Evolutionary conservation across 30 jellyfish, hydroid and myxozoan species (phyloP), one percentile per base, ranked within the genome.

Genomic region (Aurelia sp.): DNA sequence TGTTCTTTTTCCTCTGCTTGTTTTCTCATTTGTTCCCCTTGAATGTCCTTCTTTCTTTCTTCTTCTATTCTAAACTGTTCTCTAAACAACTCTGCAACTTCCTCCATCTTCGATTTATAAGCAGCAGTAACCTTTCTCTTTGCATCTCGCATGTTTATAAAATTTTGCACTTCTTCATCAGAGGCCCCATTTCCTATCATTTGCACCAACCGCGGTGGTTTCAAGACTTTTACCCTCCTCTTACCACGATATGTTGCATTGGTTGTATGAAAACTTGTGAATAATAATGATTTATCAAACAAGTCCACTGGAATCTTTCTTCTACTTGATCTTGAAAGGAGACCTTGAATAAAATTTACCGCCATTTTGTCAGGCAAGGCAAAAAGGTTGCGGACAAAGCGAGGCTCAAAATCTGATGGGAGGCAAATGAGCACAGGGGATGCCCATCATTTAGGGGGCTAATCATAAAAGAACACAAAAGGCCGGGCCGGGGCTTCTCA

Each of bases 21-120:
- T 35, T 86, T 81, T 41, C 71, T 77, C 91, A 85, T 83, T 51
- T 82, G 84, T 57, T 91, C 97, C 17, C 97, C 97, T 71, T 78
- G 89, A 7, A 83, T 73, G 72, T 78, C 93, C 44, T 83, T 81
- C 89, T 75, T 91, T 53, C 68, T 17, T 11, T 90, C 90, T 47
- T 82, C 97, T 41, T 82, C 90, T 61, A 64, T 35, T 27, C 81
- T 90, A 47, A 82, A 38, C 48, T 91, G 89, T 5, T 65, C 72
- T 51, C 88, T 76, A 48, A 83, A 91, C 7, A 61, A 72, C 5
- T 58, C 87, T 65, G 91, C 91, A 38, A 91, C 92, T 16, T 63
- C 90, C 24, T 92, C 97, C 24, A 91, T 48, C 55, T 91, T 90
- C 18, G 82, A 76, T 68, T 82, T 69, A 67, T 91, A 91, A 21